Base-by-base conservation (phyloP, 2,888 invertebrate genomes). In the Agrilus mali region DNA sequence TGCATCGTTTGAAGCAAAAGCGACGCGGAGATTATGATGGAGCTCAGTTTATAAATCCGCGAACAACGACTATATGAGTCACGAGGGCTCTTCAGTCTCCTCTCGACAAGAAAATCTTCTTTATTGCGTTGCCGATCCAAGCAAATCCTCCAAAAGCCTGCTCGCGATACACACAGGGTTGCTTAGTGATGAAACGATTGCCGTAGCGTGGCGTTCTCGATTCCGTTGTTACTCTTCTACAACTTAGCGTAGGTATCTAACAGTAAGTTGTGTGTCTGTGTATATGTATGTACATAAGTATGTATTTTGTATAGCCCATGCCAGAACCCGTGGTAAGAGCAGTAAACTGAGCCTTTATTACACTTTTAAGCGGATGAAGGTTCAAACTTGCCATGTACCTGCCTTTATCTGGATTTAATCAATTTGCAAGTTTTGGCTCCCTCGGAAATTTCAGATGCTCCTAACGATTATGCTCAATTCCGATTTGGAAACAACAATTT, bases 61-160 rank as follows among this genome's bases (percentile, higher is more conserved):
- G 58, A 59, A 59, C 62, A 60, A 57, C 59, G 54, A 59, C 54
- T 60, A 59, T 61, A 63, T 63, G 62, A 63, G 59, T 61, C 60
- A 61, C 56, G 53, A 61, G 60, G 53, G 57, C 59, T 56, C 63
- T 64, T 52, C 56, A 61, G 59, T 55, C 58, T 57, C 55, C 64
- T 63, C 64, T 66, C 66, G 63, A 66, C 67, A 67, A 66, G 66
- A 66, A 68, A 67, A 68, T 67, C 68, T 66, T 63, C 58, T 59
- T 60, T 60, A 60, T 60, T 60, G 58, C 59, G 52, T 50, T 53
- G 50, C 51, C 53, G 57, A 57, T 58, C 53, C 52, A 48, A 50
- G 46, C 50, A 48, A 48, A 47, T 48, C 46, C 52, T 44, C 45
- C 47, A 50, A 33, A 46, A 49, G 46, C 50, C 44, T 46, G 41